Evolutionary conservation across 2,797 vertebrate genomes (phyloP).

Genomic region (Chiropotes sagulatus): DNA sequence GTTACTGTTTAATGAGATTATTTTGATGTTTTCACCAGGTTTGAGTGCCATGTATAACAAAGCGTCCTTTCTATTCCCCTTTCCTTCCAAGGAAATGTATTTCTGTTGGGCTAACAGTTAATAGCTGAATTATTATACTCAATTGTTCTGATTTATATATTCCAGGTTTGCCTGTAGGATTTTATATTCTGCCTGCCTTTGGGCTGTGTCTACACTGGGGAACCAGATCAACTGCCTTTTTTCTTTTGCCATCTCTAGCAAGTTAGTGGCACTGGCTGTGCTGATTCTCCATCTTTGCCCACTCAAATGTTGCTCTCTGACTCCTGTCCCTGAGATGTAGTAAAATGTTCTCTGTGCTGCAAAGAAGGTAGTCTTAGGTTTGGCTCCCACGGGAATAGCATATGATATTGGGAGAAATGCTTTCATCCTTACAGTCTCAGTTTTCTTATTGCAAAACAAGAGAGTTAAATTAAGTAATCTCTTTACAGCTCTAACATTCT

Average conservation of each 20-base stretch:
- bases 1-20: slow-evolving; percentile 85
- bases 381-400: not conserved
- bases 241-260: not conserved
- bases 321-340: not conserved
- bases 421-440: not conserved
- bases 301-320: accelerated
- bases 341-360: not conserved
- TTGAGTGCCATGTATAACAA: slow-evolving; percentile 81
- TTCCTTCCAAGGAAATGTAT: slow-evolving; percentile 75
- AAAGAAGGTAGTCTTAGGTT: not conserved
- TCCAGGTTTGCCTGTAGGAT: slow-evolving; percentile 61
- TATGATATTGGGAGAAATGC: not conserved
- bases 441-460: not conserved
- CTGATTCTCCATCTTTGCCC: not conserved
- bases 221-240: not conserved
- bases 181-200: slow-evolving; percentile 55
- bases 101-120: slow-evolving; percentile 78
- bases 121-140: slow-evolving; percentile 75
- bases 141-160: slow-evolving; percentile 76
- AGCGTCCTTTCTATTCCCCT: slow-evolving; percentile 81
- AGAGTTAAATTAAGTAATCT: not conserved
- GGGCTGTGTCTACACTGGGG: not conserved
- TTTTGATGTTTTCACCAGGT: slow-evolving; percentile 85
- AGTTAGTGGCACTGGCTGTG: not conserved
- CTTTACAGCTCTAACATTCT: not conserved